These are phyloP conservation scores for Eupeodes luniger DNA, from an alignment of 2,888 invertebrate genomes.

Conservation along the genomic window DNA sequence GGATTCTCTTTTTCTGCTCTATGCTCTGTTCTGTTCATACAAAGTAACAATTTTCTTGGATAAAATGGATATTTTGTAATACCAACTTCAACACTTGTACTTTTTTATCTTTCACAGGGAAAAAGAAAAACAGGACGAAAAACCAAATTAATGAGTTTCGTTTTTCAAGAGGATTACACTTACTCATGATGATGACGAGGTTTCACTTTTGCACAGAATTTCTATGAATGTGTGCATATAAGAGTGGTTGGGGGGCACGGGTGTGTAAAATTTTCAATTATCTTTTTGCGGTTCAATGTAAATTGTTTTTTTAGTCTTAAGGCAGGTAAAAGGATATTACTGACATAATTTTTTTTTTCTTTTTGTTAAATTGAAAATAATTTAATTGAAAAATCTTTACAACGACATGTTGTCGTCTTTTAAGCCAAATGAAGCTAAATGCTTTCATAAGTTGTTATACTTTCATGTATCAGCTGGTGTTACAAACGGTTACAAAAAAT, in stretches of 20 bases:
- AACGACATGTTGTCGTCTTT: too few relatives aligned
- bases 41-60: slow-evolving; percentile 15
- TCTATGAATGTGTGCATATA: slow-evolving; percentile 1
- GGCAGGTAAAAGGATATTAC: background rate
- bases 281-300: slow-evolving; percentile 45
- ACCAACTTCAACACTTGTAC: slow-evolving; percentile 36
- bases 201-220: slow-evolving; percentile 27
- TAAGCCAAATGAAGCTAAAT: background rate
- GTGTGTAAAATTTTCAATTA: slow-evolving; percentile 55
- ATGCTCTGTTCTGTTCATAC: background rate
- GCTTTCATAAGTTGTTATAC: too few relatives aligned
- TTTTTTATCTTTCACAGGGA: background rate
- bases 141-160: slow-evolving; percentile 63
- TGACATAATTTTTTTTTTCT: background rate
- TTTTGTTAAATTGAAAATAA: background rate
- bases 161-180: slow-evolving; percentile 63
- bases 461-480: too few relatives aligned
- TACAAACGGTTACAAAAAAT: too few relatives aligned
- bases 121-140: too few relatives aligned
- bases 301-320: slow-evolving; percentile 15
- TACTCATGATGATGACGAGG: slow-evolving; percentile 57
- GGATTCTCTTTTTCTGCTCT: background rate
- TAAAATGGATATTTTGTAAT: slow-evolving; percentile 27
- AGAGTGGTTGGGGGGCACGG: too few relatives aligned
- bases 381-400: background rate